Evolutionary conservation across 1,140 invertebrate genomes (phyloP).

Genomic region (Littorina saxatilis): DNA sequence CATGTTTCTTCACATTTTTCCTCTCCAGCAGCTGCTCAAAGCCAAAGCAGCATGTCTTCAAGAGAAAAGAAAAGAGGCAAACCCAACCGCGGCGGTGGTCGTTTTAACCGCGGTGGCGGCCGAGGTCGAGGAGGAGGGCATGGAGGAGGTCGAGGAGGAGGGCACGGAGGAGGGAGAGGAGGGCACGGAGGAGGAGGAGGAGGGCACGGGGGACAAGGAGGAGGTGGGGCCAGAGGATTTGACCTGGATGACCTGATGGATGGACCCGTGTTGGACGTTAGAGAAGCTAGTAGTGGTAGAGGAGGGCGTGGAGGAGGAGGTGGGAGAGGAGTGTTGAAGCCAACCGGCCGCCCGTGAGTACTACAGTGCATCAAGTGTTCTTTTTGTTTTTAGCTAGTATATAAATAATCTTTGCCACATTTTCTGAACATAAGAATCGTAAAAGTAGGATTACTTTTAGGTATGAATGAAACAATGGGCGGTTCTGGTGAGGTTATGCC

Average conservation of each 20-base stretch:
- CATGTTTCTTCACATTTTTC: no score
- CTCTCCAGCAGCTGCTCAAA: background rate
- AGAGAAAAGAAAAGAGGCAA: conserved; percentile 37
- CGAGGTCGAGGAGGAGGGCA: conserved; percentile 32
- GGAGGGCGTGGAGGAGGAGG: background rate
- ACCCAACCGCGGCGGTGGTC: conserved; percentile 67
- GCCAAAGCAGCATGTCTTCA: background rate
- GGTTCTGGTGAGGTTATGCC: no score
- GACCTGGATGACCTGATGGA: conserved; percentile 46
- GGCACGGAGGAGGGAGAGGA: conserved; percentile 22
- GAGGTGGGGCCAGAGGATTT: conserved; percentile 43
- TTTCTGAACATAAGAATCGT: no score
- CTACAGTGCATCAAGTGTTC: background rate
- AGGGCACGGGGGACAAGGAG: conserved; percentile 36
- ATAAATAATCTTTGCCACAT: no score
- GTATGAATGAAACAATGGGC: no score
- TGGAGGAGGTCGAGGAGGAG: conserved; percentile 7
- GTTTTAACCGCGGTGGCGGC: conserved; percentile 51
- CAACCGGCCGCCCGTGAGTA: conserved; percentile 3
- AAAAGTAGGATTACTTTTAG: no score
- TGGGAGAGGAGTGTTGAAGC: background rate
- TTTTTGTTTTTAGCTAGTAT: no score
- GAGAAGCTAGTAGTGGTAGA: background rate
- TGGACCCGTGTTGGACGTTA: conserved; percentile 33
- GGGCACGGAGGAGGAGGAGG: conserved; percentile 2